Evolutionary conservation across 2,113 vertebrate species (phyloP).

Genomic region (Casuarius casuarius): DNA sequence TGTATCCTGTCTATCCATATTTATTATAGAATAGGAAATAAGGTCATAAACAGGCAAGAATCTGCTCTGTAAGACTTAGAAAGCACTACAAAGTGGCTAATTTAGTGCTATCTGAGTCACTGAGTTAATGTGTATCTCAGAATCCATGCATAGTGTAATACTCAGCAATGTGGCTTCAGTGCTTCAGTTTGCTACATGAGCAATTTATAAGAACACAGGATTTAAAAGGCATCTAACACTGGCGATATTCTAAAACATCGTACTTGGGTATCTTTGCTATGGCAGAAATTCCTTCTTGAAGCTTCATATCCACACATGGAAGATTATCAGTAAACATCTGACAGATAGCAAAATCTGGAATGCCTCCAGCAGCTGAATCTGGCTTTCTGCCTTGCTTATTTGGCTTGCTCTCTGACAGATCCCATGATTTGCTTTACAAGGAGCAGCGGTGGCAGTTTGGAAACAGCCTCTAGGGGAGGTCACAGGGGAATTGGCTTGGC

Average conservation of each 20-base stretch:
- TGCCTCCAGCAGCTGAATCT: background rate
- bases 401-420: slow-evolving; percentile 43
- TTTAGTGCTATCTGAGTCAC: background rate
- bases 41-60: background rate
- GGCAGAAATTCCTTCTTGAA: background rate
- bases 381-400: background rate
- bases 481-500: slow-evolving; percentile 10
- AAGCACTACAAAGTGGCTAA: background rate
- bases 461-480: slow-evolving; percentile 53
- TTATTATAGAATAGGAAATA: background rate
- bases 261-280: background rate
- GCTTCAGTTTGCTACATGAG: background rate
- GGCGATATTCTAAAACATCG: background rate
- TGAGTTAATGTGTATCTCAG: background rate
- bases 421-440: slow-evolving; percentile 45
- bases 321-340: slow-evolving; percentile 20
- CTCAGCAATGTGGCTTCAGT: background rate
- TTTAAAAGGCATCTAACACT: background rate
- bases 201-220: background rate
- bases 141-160: fast-evolving
- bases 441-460: slow-evolving; percentile 44
- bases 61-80: background rate
- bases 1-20: background rate
- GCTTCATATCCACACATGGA: background rate
- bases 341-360: background rate